A percentile compares a stretch with the other conserved stretches of the same genome.
These are phyloP conservation scores for Myotis planiceps DNA, from an alignment of 2,797 vertebrate species.

Conservation along the genomic window DNA sequence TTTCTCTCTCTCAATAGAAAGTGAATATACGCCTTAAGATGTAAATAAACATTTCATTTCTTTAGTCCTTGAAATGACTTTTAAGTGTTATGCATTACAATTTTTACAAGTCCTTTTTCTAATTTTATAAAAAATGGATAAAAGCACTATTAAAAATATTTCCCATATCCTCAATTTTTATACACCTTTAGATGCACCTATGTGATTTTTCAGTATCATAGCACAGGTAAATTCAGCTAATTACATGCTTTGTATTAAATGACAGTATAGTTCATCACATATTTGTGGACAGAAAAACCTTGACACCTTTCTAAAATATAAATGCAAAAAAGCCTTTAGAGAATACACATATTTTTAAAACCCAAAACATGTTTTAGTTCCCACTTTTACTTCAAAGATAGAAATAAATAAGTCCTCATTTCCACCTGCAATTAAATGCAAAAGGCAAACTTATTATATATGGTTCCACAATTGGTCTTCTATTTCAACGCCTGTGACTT, in stretches of 20 bases:
- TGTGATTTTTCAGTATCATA: not conserved
- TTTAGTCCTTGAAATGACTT: not conserved
- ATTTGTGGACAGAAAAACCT: not conserved
- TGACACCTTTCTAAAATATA: not conserved
- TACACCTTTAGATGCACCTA: not conserved
- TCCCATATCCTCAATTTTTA: not conserved
- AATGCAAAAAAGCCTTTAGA: not conserved
- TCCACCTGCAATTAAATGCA: not conserved
- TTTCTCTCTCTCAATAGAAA: not conserved
- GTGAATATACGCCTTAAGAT: not conserved
- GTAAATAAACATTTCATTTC: not conserved
- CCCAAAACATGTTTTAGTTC: not conserved
- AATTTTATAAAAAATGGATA: not conserved
- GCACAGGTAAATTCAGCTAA: not conserved
- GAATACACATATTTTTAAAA: not conserved
- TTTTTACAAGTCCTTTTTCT: not conserved
- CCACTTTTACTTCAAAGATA: slow-evolving; percentile 4
- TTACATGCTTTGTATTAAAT: not conserved
- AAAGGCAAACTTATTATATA: not conserved
- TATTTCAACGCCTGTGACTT: not conserved
- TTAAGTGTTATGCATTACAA: not conserved
- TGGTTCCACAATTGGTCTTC: not conserved
- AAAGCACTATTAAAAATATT: not conserved
- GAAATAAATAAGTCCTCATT: not conserved
- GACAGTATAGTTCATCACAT: not conserved